Evolutionary conservation across 2,888 invertebrate species (phyloP).

Genomic region (Drosophila pseudotalamancana): DNA sequence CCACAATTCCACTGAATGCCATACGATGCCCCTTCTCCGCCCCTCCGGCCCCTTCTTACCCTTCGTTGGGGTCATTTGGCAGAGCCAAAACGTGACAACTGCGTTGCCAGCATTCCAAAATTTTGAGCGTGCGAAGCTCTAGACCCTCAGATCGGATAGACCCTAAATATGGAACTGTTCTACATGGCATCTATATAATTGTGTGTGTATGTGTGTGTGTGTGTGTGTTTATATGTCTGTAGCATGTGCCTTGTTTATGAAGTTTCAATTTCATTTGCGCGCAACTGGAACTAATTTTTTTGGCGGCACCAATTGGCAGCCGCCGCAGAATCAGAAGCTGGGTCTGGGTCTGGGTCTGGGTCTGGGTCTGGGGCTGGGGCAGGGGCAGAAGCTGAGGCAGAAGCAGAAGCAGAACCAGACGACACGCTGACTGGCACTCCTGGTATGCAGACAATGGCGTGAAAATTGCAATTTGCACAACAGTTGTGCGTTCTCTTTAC

Average conservation of each 20-base stretch:
- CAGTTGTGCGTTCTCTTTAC: conserved; percentile 17
- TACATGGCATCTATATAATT: not conserved
- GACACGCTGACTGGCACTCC: conserved; percentile 65
- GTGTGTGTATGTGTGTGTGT: not conserved
- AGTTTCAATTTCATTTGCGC: conserved; percentile 77
- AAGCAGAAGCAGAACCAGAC: conserved; percentile 43
- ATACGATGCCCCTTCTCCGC: conserved; percentile 51
- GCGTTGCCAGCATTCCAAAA: conserved; percentile 52
- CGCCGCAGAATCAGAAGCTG: conserved; percentile 1
- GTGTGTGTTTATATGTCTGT: too few relatives aligned
- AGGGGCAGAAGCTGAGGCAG: not conserved
- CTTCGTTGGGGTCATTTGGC: conserved; percentile 66
- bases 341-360: too few relatives aligned
- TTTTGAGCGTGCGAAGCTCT: too few relatives aligned
- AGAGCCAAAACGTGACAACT: conserved; percentile 70
- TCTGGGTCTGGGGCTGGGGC: too few relatives aligned
- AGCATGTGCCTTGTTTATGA: conserved; percentile 30
- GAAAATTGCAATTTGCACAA: conserved; percentile 61
- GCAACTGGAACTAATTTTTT: conserved; percentile 73
- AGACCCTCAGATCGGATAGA: not conserved
- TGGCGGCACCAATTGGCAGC: conserved; percentile 60
- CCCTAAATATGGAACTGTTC: not conserved
- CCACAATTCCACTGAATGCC: conserved; percentile 62
- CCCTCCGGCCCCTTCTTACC: not conserved
- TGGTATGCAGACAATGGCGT: conserved; percentile 61